Evolutionary conservation across 2,888 invertebrate species (phyloP), one percentile per base, ranked within the genome.

Genomic region (Drosophila anceps): DNA sequence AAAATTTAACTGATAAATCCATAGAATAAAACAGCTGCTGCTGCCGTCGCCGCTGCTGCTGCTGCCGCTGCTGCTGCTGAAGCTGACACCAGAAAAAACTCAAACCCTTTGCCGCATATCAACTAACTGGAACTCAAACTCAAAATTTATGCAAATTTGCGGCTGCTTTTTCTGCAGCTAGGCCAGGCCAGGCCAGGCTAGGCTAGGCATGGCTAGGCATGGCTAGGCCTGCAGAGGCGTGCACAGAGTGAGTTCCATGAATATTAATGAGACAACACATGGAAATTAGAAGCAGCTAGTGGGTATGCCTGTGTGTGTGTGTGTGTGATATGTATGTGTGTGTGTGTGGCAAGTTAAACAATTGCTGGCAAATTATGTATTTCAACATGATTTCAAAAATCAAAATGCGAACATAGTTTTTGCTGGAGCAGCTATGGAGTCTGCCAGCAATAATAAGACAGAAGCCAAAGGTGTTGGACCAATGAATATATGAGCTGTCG

Each of bases 251-350:
- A 81, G 82, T 75, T 84, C 75, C 75, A 84, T 84, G 84, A 84
- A 84, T 84, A 84, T 84, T 84, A 84, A 84, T 84, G 77, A 81
- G 70, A 65, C 84, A 77, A 86, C 86, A 84, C 86, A 84, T 86
- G 84, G 86, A 84, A 84, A 84, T 84, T 79, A 86, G 82, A 70
- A 68, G 50, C 44, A 43, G 54, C 44, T 35, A n/a, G 24, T 37
- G 12, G 4, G 10, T 24, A 13, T 5, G 35, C 35, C 35, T 43
- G 39, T 43, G 39, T 33, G 62, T 29, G 73, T 59, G 41, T 31
- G 73, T 51, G 67, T 64, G 63, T 64, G 62, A 41, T 24, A 4
- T 35, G 39, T 46, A 43, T 33, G 65, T 29, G 73, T 37, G 41
- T 39, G 76, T 51, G 67, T 66, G 67, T 66, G 64, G 44, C 65